Conservation (phyloP, 2,888 invertebrate genomes). For the Cephus spinipes region DNA sequence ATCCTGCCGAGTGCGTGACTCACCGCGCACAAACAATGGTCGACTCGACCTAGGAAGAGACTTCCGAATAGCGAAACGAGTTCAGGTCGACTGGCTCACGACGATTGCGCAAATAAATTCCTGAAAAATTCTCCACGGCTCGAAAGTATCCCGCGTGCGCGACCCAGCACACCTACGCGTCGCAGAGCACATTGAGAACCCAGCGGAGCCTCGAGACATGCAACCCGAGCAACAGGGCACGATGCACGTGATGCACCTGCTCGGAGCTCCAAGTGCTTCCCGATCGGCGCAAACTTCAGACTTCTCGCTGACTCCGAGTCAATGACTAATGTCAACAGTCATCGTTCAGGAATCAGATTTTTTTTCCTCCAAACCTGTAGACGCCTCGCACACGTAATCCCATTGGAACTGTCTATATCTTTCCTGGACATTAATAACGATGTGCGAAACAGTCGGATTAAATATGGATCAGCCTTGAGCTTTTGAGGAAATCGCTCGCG, state of each 20-base stretch:
- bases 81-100: not conserved
- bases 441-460: not conserved
- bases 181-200: not conserved
- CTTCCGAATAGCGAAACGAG: not conserved
- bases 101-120: not conserved
- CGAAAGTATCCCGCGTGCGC: not conserved
- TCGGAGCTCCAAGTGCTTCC: constrained; percentile 21
- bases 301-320: not conserved
- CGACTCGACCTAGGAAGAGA: not conserved
- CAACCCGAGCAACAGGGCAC: constrained; percentile 39
- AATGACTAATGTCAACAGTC: constrained; percentile 5
- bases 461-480: not conserved
- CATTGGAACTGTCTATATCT: not conserved
- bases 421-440: not conserved
- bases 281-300: not conserved
- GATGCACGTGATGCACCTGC: constrained; percentile 41
- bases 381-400: not conserved
- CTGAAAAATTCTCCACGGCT: not conserved
- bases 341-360: constrained; percentile 4
- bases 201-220: constrained; percentile 26
- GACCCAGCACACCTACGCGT: not conserved
- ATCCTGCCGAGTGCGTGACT: not conserved
- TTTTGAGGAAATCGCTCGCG: not conserved
- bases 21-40: not conserved
- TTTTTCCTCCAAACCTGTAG: constrained; percentile 1